Conservation (phyloP, 2,797 vertebrate genomes). For the Neoniphon sammara region DNA sequence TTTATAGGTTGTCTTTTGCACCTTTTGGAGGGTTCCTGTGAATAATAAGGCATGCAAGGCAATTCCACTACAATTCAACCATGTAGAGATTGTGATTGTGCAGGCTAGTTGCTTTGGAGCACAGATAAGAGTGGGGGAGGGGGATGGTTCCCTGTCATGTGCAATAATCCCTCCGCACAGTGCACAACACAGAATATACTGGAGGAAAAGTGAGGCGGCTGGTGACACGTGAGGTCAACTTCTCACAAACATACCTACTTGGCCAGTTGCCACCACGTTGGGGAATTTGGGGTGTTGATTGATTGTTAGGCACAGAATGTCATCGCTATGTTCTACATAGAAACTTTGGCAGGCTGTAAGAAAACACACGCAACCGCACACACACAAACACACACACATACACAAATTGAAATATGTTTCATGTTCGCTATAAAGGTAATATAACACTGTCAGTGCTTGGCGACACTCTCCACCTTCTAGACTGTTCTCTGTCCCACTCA, state of each 20-base stretch:
- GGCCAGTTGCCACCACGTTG: constrained; percentile 99
- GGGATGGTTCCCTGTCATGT: background rate
- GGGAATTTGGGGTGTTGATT: constrained; percentile 99
- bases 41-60: background rate
- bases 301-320: constrained; percentile 99
- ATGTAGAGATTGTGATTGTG: constrained; percentile 27
- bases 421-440: constrained; percentile 1
- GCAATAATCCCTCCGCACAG: constrained; percentile 15
- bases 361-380: constrained; percentile 35
- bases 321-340: constrained; percentile 98
- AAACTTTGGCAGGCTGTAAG: constrained; percentile 95
- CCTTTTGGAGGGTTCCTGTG: background rate
- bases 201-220: constrained; percentile 42
- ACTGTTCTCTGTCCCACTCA: constrained; percentile 66
- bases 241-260: constrained; percentile 99
- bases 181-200: constrained; percentile 33
- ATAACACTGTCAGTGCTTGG: background rate
- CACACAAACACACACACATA: constrained; percentile 24
- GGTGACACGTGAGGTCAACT: constrained; percentile 66
- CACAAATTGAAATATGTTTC: constrained; percentile 1
- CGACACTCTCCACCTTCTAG: background rate
- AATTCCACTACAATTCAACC: constrained; percentile 14
- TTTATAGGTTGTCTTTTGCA: background rate
- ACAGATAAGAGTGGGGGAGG: constrained; percentile 10
- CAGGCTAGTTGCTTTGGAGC: constrained; percentile 23